Percentiles rank a stretch among this genome's conserved stretches.
Evolutionary conservation across 2,797 vertebrate species (phyloP).

Genomic region (Gymnothorax javanicus): DNA sequence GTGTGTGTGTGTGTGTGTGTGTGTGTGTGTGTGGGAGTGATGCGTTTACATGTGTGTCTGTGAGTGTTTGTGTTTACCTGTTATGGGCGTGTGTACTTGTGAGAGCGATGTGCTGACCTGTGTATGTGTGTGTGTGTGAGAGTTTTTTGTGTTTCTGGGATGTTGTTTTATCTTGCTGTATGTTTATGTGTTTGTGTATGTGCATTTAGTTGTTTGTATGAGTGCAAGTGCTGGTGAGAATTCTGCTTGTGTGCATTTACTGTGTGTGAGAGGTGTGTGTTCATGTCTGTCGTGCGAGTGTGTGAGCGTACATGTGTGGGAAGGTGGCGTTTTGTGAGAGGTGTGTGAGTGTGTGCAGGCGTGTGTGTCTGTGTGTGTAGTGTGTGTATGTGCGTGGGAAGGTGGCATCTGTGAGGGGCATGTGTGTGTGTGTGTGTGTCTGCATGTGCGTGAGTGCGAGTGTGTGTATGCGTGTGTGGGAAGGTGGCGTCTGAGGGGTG

Average conservation of each 20-base stretch:
- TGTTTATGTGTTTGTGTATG: not conserved
- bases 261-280: conserved; percentile 13
- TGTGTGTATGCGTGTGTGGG: conserved; percentile 20
- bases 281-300: conserved; percentile 1
- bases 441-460: conserved; percentile 7
- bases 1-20: conserved; percentile 11
- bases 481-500: not conserved
- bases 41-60: not conserved
- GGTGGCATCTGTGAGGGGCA: too few relatives aligned
- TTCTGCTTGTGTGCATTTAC: conserved; percentile 34
- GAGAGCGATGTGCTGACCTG: too few relatives aligned
- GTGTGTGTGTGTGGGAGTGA: not conserved
- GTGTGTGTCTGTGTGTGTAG: not conserved
- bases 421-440: not conserved
- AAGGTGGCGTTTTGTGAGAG: too few relatives aligned
- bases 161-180: too few relatives aligned
- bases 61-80: too few relatives aligned
- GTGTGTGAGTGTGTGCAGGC: not conserved
- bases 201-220: not conserved
- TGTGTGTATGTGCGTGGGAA: conserved; percentile 7
- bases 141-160: too few relatives aligned
- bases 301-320: not conserved
- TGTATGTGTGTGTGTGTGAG: too few relatives aligned
- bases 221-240: conserved; percentile 5
- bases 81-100: not conserved